Base-by-base conservation (phyloP, 2,888 invertebrate species). In the Lysandra coridon region DNA sequence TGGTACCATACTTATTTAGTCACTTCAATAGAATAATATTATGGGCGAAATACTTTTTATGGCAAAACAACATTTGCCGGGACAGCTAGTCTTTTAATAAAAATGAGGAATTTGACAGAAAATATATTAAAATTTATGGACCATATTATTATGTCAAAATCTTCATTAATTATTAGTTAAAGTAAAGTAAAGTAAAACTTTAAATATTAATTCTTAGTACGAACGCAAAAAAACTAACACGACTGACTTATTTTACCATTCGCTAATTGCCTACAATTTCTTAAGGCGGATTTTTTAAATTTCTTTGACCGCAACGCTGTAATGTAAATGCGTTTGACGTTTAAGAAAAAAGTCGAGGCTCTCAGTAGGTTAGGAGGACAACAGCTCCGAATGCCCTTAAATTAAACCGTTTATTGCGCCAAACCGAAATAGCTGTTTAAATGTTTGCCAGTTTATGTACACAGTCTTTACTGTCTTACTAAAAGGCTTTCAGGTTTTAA, bases 311-410 rank as follows among this genome's bases (percentile, higher is more conserved):
- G 76, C 74, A 74, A 74, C 23, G 4, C 49, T 76, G 23, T 33
- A 44, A 44, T 64, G 10, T 44, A 49, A 76, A 53, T 49, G 49
- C 75, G 12, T 30, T 76, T 76, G 44, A 60, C 12, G 37, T 62
- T 23, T 40, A 79, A 64, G 49, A 69, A 77, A 33, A 73, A 69
- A 78, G 75, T 64, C 74, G 60, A 64, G 60, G 44, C 80, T 79
- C 74, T 79, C 77, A 81, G 80, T 81, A 80, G 81, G 81, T 81
- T 81, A 81, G 78, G 73, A 81, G 80, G 80, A 81, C 81, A 81
- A 80, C 80, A 80, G 78, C 79, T 78, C 60, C 62, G 79, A 79
- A 79, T 78, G 77, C 78, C 79, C 78, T 80, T 33, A 80, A 64
- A 49, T 76, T 78, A 79, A 79, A 69, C 14, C 53, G 76, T 64